Evolutionary conservation across 2,888 invertebrate species (phyloP).

Genomic region (Dicycla oo): DNA sequence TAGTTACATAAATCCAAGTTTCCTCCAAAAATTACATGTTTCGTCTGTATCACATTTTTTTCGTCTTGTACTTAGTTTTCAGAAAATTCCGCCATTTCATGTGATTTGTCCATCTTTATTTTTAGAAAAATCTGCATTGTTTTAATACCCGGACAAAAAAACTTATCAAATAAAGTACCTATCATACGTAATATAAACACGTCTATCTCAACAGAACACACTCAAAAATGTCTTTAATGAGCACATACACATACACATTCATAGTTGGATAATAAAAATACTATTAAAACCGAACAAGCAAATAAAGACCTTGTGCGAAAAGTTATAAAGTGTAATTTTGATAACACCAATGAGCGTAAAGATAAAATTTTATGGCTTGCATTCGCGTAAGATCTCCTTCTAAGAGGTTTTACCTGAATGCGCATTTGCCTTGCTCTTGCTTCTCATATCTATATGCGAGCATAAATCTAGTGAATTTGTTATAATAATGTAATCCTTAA

Average conservation of each 20-base stretch:
- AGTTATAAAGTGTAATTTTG: slow-evolving; percentile 37
- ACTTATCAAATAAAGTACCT: background rate
- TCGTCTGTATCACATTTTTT: too few relatives aligned
- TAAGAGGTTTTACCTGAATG: slow-evolving; percentile 42
- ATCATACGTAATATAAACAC: slow-evolving; percentile 20
- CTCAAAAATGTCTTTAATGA: slow-evolving; percentile 32
- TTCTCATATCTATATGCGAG: slow-evolving; percentile 42
- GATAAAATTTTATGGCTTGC: slow-evolving; percentile 54
- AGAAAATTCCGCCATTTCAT: background rate
- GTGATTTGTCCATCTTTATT: background rate
- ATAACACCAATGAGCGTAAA: slow-evolving; percentile 18
- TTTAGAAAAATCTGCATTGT: background rate
- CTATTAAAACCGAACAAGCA: slow-evolving; percentile 38
- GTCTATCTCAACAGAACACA: slow-evolving; percentile 8
- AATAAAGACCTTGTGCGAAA: slow-evolving; percentile 21
- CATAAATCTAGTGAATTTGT: slow-evolving; percentile 45
- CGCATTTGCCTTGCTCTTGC: slow-evolving; percentile 23
- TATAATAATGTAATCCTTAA: slow-evolving; percentile 42
- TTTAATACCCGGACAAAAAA: background rate
- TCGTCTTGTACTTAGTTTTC: too few relatives aligned
- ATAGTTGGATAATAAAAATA: slow-evolving; percentile 50
- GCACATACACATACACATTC: slow-evolving; percentile 44
- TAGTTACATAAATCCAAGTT: background rate
- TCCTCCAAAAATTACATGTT: background rate
- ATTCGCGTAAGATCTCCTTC: slow-evolving; percentile 37